Percentiles rank a stretch among this genome's conserved stretches.
phyloP scores from a whole-genome alignment of 2,888 invertebrate species.

The Coleophora deauratella region DNA sequence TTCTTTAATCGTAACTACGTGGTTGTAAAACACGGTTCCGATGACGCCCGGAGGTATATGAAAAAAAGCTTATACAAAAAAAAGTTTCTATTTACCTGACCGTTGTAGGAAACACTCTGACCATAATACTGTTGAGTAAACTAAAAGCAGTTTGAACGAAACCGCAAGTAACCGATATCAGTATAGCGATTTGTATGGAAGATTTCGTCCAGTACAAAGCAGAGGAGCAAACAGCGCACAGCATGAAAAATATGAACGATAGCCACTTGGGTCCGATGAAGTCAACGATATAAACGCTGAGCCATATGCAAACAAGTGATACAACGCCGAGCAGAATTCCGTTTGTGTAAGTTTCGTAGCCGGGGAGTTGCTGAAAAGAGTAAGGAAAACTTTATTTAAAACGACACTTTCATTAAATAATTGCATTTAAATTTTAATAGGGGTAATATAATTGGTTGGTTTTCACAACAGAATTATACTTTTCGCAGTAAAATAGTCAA shows the following conservation, averaged over 20 bases:
- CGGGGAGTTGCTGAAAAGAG: slow-evolving; percentile 30
- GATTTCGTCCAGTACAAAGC: slow-evolving; percentile 35
- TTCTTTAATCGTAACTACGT: no score
- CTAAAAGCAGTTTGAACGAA: slow-evolving; percentile 35
- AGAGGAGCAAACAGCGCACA: slow-evolving; percentile 26
- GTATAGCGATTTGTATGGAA: slow-evolving; percentile 31
- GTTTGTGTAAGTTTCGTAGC: slow-evolving; percentile 35
- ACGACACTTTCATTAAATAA: no score
- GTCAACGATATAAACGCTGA: slow-evolving; percentile 27
- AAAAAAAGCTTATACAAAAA: no score
- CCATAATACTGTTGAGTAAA: slow-evolving; percentile 33
- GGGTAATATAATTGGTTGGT: no score
- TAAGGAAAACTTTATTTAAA: neutral
- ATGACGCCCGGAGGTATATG: no score
- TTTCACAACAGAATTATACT: no score
- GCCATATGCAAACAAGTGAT: slow-evolving; percentile 26
- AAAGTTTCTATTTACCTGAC: slow-evolving; percentile 25
- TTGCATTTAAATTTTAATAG: no score
- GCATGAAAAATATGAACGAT: slow-evolving; percentile 25
- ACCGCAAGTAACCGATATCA: slow-evolving; percentile 34
- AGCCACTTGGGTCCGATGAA: slow-evolving; percentile 31
- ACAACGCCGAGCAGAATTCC: slow-evolving; percentile 32
- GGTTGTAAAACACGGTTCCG: no score
- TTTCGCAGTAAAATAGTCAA: no score
- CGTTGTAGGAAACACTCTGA: slow-evolving; percentile 40